Conservation (phyloP, 2,113 vertebrate species). For the Notothenia coriiceps region DNA sequence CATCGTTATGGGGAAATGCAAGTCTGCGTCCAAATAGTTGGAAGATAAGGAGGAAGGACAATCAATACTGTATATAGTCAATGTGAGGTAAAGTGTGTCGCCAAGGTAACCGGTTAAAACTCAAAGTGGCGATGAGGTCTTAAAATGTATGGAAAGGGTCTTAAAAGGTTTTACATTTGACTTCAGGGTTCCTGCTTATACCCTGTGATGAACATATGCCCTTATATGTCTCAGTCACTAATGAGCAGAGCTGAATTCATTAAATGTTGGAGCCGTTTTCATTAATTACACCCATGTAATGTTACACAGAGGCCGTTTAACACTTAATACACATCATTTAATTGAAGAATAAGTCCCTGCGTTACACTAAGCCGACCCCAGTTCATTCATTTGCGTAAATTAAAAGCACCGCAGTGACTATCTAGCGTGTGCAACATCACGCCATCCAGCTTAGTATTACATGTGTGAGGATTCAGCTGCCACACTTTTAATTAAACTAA, state of each 20-base stretch:
- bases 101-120: too few species aligned
- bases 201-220: too few species aligned
- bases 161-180: too few species aligned
- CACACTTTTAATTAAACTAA: slow-evolving; percentile 11
- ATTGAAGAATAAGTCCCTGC: slow-evolving; percentile 27
- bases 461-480: neutral
- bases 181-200: too few species aligned
- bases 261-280: neutral
- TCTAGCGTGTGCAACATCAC: neutral
- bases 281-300: neutral
- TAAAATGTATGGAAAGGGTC: too few species aligned
- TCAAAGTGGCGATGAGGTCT: too few species aligned
- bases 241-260: slow-evolving; percentile 23
- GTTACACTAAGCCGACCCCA: slow-evolving; percentile 31
- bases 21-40: too few species aligned
- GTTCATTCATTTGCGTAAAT: slow-evolving; percentile 36
- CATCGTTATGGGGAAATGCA: too few species aligned
- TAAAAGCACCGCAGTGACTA: slow-evolving; percentile 17
- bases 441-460: neutral
- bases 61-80: too few species aligned
- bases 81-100: too few species aligned
- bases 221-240: too few species aligned
- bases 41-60: too few species aligned
- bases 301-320: slow-evolving; percentile 21
- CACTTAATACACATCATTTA: slow-evolving; percentile 20